Evolutionary conservation across 2,113 vertebrate species (phyloP), one percentile per base, ranked within the genome.

Genomic region (Platichthys flesus): DNA sequence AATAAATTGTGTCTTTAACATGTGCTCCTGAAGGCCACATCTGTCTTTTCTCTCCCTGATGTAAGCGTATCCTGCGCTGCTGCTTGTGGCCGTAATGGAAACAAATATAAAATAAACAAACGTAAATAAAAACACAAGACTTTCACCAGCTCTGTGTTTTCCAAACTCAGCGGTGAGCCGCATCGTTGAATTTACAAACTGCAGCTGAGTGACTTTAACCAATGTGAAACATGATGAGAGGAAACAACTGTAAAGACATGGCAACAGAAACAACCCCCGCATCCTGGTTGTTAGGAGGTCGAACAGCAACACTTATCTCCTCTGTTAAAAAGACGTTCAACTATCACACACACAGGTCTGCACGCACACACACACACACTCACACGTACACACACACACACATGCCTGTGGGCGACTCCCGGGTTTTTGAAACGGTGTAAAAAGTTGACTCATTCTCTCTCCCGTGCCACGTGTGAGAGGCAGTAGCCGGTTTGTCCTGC

Each of bases 401-500:
- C 1, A 8, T 1, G 31, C 31, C 0, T 31, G 6, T 31, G 6
- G 31, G 9, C 12, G 3, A 15, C 15, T 58, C 56, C 24, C 24
- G 23, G 15, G n/a, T 14, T 16, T 63, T 63, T 23, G n/a, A 42
- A 61, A 42, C 61, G 52, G 1, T 3, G 51, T 18, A 12, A 28
- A 76, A 21, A 12, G 2, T 79, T n/a, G 45, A 31, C 28, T 31
- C 5, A 7, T 6, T 42, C 24, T 52, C 24, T 2, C 24, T 28
- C 23, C 16, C 2, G 0, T 71, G 83, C 83, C 83, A 85, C 78
- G 79, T 85, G 83, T 83, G 58, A 23, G 24, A 9, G 1, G 24
- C 13, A 5, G 26, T 8, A 18, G 55, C 69, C 59, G 54, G 54
- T 65, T 24, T 0, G 47, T 64, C 52, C 66, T 3, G 62, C 23